phyloP scores from a whole-genome alignment of 1,140 invertebrate genomes.

The Stratiolaelaps scimitus region DNA sequence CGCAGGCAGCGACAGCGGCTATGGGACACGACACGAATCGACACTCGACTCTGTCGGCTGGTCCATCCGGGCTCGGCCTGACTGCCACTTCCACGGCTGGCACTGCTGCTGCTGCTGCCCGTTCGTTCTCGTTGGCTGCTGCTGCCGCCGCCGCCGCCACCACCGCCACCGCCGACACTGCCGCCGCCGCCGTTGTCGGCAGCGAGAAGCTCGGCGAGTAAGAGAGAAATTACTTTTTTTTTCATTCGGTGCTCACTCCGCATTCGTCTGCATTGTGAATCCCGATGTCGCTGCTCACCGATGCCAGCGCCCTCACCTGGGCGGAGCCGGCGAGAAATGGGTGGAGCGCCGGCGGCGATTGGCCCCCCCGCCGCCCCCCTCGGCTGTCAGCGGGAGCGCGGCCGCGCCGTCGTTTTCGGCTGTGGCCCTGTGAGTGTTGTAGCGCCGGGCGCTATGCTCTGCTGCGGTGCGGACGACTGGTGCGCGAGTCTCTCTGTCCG shows the following conservation, averaged over 20 bases:
- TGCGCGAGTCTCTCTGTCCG: neutral
- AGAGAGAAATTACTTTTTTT: constrained; percentile 29
- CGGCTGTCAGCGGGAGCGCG: no score
- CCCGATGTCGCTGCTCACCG: constrained; percentile 27
- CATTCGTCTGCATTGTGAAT: constrained; percentile 29
- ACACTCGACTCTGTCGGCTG: no score
- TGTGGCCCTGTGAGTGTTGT: no score
- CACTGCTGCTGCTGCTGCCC: constrained; percentile 23
- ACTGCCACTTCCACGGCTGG: no score
- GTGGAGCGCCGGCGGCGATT: neutral
- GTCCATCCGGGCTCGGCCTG: no score
- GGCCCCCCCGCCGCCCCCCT: no score
- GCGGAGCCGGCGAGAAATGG: constrained; percentile 4
- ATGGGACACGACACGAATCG: no score
- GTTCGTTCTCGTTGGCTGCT: constrained; percentile 4
- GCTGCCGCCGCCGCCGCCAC: constrained; percentile 16
- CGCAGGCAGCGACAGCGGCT: no score
- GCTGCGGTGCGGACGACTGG: neutral
- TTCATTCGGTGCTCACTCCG: constrained; percentile 24
- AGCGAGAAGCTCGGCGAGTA: neutral
- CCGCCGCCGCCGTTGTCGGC: constrained; percentile 1
- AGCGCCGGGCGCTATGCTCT: neutral
- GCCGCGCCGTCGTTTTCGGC: no score
- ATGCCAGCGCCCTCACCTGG: constrained; percentile 27
- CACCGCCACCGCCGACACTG: neutral